Evolutionary conservation across 2,113 vertebrate species (phyloP), one percentile per base, ranked within the genome.

Genomic region (Onychostoma macrolepis): DNA sequence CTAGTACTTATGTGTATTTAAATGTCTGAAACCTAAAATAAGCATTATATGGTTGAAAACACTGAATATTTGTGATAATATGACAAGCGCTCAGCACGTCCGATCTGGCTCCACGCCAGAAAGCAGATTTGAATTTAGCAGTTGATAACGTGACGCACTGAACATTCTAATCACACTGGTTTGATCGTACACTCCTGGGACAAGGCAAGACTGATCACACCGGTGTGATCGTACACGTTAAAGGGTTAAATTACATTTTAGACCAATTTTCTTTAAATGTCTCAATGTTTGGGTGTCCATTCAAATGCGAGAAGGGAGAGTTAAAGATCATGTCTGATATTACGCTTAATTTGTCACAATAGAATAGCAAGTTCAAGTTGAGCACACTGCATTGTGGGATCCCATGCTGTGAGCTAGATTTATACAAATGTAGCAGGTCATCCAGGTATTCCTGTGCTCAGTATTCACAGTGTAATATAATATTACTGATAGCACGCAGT

Each of bases 381-480:
- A 36, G 43, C 12, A 1, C 43, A 67, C 6, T 82, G 58, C 80
- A 69, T 71, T 83, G 41, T 69, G 80, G 63, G 43, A 81, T 65
- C 41, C 26, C 38, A 65, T 83, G 28, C 43, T 7, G 61, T 69
- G 41, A 12, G n/a, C 61, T 13, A 9, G n/a, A 30, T 67, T 83
- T 69, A 69, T 33, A 24, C 43, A 71, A 83, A 83, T 24, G 17
- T 4, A 76, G 38, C 30, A 71, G 65, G 65, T 83, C 41, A 84
- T 58, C 45, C 67, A 74, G 69, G 33, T 84, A 84, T 56, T 84
- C 30, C 48, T 10, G 36, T 21, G 36, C 79, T 43, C 63, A 71
- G 63, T 17, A 71, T 50, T 83, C 9, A 83, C 58, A 84, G 45
- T 41, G 83, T 58, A 84, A 83, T 82, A 48, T 17, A 83, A 71